Evolutionary conservation across 2,888 invertebrate genomes (phyloP).

Genomic region (Chaitophorus viminalis): DNA sequence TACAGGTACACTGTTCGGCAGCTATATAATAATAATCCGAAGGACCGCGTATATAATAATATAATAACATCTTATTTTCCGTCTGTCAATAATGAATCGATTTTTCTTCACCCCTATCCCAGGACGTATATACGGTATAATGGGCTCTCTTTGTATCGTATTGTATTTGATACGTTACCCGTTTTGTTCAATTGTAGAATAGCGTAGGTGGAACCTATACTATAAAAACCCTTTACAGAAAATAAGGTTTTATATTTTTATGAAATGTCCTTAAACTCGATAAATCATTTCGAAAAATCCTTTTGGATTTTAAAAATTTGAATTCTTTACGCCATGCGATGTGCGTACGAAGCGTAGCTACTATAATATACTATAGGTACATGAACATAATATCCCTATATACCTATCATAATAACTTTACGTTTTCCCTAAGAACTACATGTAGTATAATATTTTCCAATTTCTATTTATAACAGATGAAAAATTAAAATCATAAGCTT

Average conservation of each 20-base stretch:
- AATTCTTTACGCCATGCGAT: neutral
- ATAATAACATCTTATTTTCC: neutral
- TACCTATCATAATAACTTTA: too few species aligned
- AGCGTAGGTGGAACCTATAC: neutral
- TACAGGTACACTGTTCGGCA: neutral
- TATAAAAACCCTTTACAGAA: neutral
- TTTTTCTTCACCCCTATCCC: neutral
- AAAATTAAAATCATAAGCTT: too few species aligned
- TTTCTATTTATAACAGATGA: too few species aligned
- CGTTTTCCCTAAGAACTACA: too few species aligned
- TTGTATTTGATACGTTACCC: neutral
- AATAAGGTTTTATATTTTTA: neutral
- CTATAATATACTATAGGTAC: too few species aligned
- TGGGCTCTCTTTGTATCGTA: neutral
- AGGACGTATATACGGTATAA: neutral
- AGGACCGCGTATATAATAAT: neutral
- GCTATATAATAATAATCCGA: neutral
- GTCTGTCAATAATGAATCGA: conserved; percentile 4
- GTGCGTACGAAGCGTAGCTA: too few species aligned
- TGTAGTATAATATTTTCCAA: too few species aligned
- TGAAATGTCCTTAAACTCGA: neutral
- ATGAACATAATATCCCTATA: too few species aligned
- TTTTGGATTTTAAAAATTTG: neutral
- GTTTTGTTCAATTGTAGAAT: neutral
- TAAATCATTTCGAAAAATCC: neutral